phyloP scores from a whole-genome alignment of 2,113 vertebrate species.

The Gymnogyps californianus region DNA sequence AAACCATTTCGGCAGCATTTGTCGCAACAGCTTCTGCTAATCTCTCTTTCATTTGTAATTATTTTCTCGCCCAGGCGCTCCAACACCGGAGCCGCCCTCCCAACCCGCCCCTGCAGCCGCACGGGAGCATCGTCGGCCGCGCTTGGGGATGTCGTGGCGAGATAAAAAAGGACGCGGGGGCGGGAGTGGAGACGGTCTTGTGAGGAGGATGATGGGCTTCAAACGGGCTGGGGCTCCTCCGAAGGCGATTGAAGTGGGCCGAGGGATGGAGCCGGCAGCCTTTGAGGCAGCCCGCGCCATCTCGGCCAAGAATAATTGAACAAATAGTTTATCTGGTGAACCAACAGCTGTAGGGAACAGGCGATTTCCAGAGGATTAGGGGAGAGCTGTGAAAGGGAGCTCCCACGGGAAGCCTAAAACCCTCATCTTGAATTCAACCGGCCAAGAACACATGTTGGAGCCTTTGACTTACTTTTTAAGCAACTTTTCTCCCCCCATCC shows the following conservation, averaged over 20 bases:
- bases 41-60: conserved; percentile 77
- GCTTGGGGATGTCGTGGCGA: not conserved
- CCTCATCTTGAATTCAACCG: conserved; percentile 56
- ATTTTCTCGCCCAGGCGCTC: conserved; percentile 60
- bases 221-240: conserved; percentile 40
- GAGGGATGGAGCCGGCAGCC: conserved; percentile 53
- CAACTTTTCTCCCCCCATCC: not conserved
- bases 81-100: not conserved
- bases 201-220: conserved; percentile 2
- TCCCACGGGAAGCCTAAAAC: conserved; percentile 73
- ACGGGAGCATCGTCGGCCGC: not conserved
- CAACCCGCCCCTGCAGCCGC: not conserved
- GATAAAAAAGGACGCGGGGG: conserved; percentile 3
- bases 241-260: conserved; percentile 64
- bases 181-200: not conserved
- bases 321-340: conserved; percentile 76
- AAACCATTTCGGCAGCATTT: conserved; percentile 70
- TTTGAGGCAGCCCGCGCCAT: conserved; percentile 72
- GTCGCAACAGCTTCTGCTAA: conserved; percentile 64
- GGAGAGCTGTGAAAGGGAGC: conserved; percentile 70
- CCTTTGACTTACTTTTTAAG: conserved; percentile 42
- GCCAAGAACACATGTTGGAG: conserved; percentile 64
- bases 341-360: conserved; percentile 80
- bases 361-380: conserved; percentile 81
- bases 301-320: conserved; percentile 78